Conservation (phyloP, 2,113 vertebrate genomes). For the Hippocampus abdominalis region DNA sequence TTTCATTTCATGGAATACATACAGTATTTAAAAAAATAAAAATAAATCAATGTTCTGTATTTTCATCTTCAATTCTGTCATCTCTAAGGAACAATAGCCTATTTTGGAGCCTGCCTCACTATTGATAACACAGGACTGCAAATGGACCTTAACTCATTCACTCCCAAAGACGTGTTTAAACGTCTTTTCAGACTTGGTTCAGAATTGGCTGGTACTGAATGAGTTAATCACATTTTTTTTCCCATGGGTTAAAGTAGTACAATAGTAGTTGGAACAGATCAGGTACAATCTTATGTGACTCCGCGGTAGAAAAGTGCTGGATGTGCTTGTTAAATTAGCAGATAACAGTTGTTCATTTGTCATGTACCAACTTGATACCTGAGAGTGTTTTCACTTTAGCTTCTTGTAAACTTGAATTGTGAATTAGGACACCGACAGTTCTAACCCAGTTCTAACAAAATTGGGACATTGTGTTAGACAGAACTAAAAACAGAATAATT, state of each 20-base stretch:
- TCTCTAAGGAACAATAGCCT: conserved; percentile 15
- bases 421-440: neutral
- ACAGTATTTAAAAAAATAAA: conserved; percentile 12
- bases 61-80: conserved; percentile 9
- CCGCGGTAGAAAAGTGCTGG: neutral
- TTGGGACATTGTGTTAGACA: no score
- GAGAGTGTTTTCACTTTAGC: neutral
- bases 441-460: neutral
- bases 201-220: no score
- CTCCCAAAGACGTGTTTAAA: no score
- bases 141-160: neutral
- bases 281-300: neutral
- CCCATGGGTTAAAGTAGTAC: neutral
- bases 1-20: conserved; percentile 8
- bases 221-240: conserved; percentile 4
- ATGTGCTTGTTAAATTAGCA: neutral
- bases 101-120: neutral
- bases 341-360: neutral
- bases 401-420: neutral
- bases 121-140: neutral
- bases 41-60: conserved; percentile 24
- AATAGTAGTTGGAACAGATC: neutral
- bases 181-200: no score
- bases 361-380: neutral
- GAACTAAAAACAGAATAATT: no score